A percentile compares a stretch with the other conserved stretches of the same genome.
These are phyloP conservation scores for Priocnemis perturbator DNA, from an alignment of 2,888 invertebrate genomes.

Conservation along the genomic window DNA sequence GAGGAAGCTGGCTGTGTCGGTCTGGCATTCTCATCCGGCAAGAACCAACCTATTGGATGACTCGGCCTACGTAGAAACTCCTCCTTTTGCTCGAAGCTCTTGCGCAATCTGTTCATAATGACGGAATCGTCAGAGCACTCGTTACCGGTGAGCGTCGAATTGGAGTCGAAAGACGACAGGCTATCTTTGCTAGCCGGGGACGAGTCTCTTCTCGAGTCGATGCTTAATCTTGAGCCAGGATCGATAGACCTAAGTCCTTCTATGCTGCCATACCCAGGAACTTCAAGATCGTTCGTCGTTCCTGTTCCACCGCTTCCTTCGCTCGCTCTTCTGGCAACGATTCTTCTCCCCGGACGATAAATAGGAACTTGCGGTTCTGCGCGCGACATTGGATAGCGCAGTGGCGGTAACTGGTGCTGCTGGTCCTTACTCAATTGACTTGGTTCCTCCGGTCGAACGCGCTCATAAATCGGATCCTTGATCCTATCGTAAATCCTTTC, in stretches of 20 bases:
- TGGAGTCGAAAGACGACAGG: slow-evolving; percentile 82
- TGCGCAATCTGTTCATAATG: slow-evolving; percentile 85
- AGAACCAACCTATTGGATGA: slow-evolving; percentile 80
- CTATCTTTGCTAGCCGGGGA: slow-evolving; percentile 83
- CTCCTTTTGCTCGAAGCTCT: slow-evolving; percentile 92
- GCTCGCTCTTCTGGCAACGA: slow-evolving; percentile 75
- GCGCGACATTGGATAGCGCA: slow-evolving; percentile 68
- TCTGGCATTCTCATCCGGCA: slow-evolving; percentile 75
- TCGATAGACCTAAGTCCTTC: slow-evolving; percentile 59
- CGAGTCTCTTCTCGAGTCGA: slow-evolving; percentile 78
- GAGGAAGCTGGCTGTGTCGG: slow-evolving; percentile 1
- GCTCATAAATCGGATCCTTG: slow-evolving; percentile 72
- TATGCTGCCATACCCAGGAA: slow-evolving; percentile 61
- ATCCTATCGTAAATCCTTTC: slow-evolving; percentile 71
- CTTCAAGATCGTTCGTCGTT: slow-evolving; percentile 57
- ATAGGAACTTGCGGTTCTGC: slow-evolving; percentile 72
- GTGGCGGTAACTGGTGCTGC: slow-evolving; percentile 52
- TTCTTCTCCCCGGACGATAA: slow-evolving; percentile 62
- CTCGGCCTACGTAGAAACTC: slow-evolving; percentile 88
- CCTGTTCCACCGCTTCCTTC: slow-evolving; percentile 75
- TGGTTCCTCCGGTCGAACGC: slow-evolving; percentile 60
- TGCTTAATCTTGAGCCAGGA: slow-evolving; percentile 75
- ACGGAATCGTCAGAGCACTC: slow-evolving; percentile 83
- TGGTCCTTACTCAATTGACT: slow-evolving; percentile 1
- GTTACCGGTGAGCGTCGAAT: slow-evolving; percentile 81